phyloP scores from a whole-genome alignment of 2,797 vertebrate genomes.

The Pangasius krempfi region DNA sequence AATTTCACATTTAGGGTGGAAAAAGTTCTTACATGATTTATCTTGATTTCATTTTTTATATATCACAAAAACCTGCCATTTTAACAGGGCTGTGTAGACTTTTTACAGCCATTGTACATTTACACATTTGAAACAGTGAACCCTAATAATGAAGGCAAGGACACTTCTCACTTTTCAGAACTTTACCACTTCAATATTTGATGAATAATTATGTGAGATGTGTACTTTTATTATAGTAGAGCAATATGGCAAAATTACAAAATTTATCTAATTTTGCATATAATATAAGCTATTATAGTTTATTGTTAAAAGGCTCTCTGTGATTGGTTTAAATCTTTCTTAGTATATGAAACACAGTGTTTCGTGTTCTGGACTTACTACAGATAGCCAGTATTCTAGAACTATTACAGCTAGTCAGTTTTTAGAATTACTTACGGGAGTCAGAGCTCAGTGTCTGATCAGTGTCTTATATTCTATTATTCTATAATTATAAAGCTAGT shows the following conservation, averaged over 20 bases:
- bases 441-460: neutral
- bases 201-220: neutral
- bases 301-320: neutral
- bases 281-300: neutral
- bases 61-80: too few relatives aligned
- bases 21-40: too few relatives aligned
- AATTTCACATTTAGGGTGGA: too few relatives aligned
- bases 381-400: neutral
- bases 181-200: neutral
- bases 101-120: too few relatives aligned
- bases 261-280: neutral
- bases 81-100: too few relatives aligned
- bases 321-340: neutral
- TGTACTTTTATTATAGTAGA: neutral
- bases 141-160: neutral
- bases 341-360: neutral
- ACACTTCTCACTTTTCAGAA: neutral
- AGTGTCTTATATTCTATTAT: neutral
- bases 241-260: too few relatives aligned
- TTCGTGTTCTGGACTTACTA: neutral
- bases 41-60: too few relatives aligned
- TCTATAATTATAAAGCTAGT: neutral
- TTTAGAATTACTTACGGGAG: neutral
- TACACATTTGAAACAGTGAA: neutral
- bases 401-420: neutral